Evolutionary conservation across 2,888 invertebrate genomes (phyloP).

Genomic region (Cristatella mucedo): DNA sequence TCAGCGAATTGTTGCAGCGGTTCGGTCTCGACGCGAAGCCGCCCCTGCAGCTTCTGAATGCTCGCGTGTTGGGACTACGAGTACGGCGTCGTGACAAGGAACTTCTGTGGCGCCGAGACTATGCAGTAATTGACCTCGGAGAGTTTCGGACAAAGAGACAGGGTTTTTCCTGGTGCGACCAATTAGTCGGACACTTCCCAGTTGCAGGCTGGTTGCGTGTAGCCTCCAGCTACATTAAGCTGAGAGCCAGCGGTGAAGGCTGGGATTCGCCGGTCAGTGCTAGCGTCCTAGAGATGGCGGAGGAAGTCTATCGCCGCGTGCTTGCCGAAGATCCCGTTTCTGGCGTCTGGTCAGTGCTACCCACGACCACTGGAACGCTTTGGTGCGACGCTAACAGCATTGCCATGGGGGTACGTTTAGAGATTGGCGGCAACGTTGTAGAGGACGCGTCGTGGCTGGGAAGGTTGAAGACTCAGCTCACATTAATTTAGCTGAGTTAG

Average conservation of each 20-base stretch:
- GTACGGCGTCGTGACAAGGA: too few species aligned
- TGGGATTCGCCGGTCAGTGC: too few species aligned
- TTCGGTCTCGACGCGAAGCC: slow-evolving; percentile 9
- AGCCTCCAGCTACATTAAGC: slow-evolving; percentile 7
- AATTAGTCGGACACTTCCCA: slow-evolving; percentile 7
- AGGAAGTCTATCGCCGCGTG: too few species aligned
- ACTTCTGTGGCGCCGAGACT: background rate
- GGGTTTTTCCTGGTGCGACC: slow-evolving; percentile 4
- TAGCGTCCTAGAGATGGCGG: too few species aligned
- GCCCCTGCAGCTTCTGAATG: slow-evolving; percentile 3
- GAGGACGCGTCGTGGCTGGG: slow-evolving; percentile 11
- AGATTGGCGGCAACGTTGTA: slow-evolving; percentile 6
- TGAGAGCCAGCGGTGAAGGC: too few species aligned
- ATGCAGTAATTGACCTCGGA: background rate
- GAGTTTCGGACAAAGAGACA: background rate
- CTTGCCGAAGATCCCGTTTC: too few species aligned
- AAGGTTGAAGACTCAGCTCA: background rate
- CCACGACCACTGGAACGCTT: too few species aligned
- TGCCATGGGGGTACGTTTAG: slow-evolving; percentile 9
- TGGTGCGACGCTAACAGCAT: slow-evolving; percentile 10
- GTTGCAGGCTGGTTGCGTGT: slow-evolving; percentile 9
- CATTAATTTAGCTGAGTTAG: slow-evolving; percentile 8
- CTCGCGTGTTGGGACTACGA: slow-evolving; percentile 8
- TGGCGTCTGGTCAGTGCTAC: too few species aligned
- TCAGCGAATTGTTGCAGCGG: background rate